Conservation (phyloP, 2,797 vertebrate species). For the Platalea minor region DNA sequence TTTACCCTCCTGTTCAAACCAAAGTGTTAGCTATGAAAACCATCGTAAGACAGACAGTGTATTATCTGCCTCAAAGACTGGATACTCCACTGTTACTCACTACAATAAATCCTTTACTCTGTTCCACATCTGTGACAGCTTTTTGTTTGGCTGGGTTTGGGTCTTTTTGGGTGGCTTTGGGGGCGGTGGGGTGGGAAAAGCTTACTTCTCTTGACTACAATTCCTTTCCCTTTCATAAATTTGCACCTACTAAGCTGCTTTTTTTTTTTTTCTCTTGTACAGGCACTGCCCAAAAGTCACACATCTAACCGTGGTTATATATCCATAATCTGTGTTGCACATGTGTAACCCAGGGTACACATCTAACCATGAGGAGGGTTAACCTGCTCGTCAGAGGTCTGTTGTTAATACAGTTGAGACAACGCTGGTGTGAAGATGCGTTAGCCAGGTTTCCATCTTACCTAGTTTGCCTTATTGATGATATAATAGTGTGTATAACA, state of each 20-base stretch:
- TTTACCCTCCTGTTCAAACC: neutral
- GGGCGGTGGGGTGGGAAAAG: neutral
- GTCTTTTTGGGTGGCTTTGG: neutral
- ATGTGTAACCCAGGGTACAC: neutral
- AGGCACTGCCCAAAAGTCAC: neutral
- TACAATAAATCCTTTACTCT: neutral
- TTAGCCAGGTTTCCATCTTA: neutral
- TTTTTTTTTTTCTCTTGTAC: neutral
- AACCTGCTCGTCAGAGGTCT: neutral
- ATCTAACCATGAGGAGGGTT: neutral
- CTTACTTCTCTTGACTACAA: neutral
- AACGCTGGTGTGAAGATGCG: fast-evolving
- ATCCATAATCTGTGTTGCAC: neutral
- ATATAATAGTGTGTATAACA: neutral
- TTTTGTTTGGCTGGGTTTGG: neutral
- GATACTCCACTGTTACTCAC: neutral
- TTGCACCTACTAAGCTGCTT: neutral
- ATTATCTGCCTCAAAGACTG: neutral
- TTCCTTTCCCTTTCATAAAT: neutral
- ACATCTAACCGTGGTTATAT: neutral
- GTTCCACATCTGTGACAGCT: neutral
- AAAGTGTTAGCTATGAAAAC: neutral
- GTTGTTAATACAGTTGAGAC: neutral
- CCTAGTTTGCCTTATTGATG: neutral
- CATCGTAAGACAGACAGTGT: neutral